These are phyloP conservation scores for Antrozous pallidus DNA, from an alignment of 2,797 vertebrate genomes.

Conservation along the genomic window DNA sequence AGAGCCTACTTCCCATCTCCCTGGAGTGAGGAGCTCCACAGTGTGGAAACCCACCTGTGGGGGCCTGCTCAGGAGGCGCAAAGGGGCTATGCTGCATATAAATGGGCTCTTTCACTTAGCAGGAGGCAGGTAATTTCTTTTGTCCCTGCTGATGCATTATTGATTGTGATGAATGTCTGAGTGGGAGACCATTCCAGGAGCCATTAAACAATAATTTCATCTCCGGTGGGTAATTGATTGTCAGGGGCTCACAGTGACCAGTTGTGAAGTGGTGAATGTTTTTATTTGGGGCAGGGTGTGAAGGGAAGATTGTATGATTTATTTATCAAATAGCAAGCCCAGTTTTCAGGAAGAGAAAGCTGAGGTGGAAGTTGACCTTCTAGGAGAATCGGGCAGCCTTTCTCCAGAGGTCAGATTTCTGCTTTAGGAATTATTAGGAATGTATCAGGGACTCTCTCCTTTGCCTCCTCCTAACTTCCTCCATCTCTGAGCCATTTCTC, in stretches of 20 bases:
- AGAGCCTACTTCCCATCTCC: neutral
- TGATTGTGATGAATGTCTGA: conserved; percentile 88
- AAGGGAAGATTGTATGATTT: conserved; percentile 81
- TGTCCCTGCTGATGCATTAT: conserved; percentile 87
- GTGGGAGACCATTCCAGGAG: conserved; percentile 85
- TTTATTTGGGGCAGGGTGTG: conserved; percentile 80
- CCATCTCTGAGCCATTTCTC: no score
- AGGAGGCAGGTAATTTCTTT: conserved; percentile 87
- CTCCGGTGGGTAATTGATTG: conserved; percentile 87
- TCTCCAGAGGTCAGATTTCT: neutral
- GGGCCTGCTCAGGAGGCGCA: conserved; percentile 74
- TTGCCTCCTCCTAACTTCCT: no score
- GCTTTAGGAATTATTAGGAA: neutral
- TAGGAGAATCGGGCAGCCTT: conserved; percentile 19
- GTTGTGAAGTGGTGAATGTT: conserved; percentile 81
- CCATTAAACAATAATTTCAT: conserved; percentile 89
- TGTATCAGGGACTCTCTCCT: neutral
- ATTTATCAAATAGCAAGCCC: conserved; percentile 79
- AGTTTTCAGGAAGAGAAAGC: conserved; percentile 62
- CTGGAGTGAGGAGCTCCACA: neutral
- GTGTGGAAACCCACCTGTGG: conserved; percentile 67
- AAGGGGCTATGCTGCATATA: conserved; percentile 79
- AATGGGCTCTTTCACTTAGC: conserved; percentile 85
- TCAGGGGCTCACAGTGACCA: conserved; percentile 80
- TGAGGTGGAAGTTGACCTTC: conserved; percentile 64